Evolutionary conservation across 2,888 invertebrate genomes (phyloP).

Genomic region (Elgonia sp.): DNA sequence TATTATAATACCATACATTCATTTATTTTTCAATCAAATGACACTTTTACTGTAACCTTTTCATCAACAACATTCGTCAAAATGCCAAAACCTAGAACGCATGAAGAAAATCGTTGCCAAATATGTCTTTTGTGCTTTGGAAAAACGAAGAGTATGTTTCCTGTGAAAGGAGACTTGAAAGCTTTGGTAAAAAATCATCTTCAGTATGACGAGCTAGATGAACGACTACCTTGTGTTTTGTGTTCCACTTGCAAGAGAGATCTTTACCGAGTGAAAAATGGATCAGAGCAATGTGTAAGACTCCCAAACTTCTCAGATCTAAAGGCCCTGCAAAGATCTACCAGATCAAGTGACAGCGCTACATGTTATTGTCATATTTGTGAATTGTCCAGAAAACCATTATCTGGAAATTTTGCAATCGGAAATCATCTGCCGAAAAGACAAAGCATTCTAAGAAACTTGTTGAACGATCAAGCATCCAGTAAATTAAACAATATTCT

Average conservation of each 20-base stretch:
- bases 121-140: slow-evolving; percentile 7
- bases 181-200: too few species aligned
- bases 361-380: background rate
- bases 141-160: slow-evolving; percentile 1
- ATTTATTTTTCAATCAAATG: too few species aligned
- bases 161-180: background rate
- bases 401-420: background rate
- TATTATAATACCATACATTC: too few species aligned
- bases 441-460: background rate
- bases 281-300: background rate
- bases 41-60: too few species aligned
- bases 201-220: background rate
- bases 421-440: background rate
- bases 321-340: background rate
- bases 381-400: background rate
- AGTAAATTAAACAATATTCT: background rate
- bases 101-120: background rate
- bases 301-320: background rate
- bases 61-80: background rate
- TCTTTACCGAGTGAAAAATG: slow-evolving; percentile 4
- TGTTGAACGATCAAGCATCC: background rate
- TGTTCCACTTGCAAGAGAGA: slow-evolving; percentile 1
- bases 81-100: slow-evolving; percentile 2
- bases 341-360: background rate
- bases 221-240: background rate